These are phyloP conservation scores for Oreotragus oreotragus DNA, from an alignment of 2,113 vertebrate species.

Conservation along the genomic window DNA sequence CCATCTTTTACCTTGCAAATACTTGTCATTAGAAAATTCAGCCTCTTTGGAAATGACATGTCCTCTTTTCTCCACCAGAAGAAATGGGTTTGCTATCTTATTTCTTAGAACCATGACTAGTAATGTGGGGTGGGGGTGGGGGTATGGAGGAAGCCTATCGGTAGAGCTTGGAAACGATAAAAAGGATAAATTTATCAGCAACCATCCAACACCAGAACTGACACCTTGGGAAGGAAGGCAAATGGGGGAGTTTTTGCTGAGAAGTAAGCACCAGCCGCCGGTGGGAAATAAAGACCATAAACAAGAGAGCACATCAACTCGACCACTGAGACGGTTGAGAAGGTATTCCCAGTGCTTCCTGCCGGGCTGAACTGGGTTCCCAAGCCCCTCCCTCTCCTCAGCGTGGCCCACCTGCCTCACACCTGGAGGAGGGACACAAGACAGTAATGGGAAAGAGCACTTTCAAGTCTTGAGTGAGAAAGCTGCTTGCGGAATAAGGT, in stretches of 20 bases:
- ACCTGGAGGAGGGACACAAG: neutral
- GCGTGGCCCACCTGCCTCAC: neutral
- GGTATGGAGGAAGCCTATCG: neutral
- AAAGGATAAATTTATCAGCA: neutral
- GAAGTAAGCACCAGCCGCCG: neutral
- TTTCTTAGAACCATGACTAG: neutral
- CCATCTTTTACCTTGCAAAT: conserved; percentile 9
- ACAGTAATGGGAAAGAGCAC: neutral
- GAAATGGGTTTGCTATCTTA: neutral
- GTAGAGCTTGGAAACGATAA: neutral
- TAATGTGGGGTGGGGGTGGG: neutral
- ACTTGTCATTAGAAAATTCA: neutral
- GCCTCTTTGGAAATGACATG: neutral
- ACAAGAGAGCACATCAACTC: neutral
- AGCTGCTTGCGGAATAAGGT: neutral
- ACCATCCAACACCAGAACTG: neutral
- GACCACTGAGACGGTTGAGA: neutral
- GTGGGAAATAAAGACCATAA: neutral
- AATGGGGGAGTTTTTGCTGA: neutral
- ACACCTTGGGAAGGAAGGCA: neutral
- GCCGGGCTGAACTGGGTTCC: neutral
- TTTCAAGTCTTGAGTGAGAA: neutral
- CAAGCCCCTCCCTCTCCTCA: neutral
- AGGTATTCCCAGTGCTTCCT: neutral
- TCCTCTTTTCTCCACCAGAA: neutral